Base-by-base conservation (phyloP, 2,888 invertebrate genomes). In the Zygaena filipendulae region DNA sequence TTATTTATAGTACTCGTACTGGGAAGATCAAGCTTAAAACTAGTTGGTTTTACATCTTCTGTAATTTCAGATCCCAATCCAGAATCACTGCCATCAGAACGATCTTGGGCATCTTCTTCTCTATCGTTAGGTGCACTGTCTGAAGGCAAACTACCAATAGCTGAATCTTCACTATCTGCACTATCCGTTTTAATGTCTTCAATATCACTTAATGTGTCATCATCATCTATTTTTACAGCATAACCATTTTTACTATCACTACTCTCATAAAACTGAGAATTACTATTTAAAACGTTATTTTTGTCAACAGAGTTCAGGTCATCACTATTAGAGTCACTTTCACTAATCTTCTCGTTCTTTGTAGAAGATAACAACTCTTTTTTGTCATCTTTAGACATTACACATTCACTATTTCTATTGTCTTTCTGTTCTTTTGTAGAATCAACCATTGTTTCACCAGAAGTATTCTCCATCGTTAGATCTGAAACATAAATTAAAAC, bases 51-150 rank as follows among this genome's bases (percentile, higher is more conserved):
- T 27, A 52, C 35, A 46, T 87, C 87, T 37, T 88, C 87, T 30
- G 81, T 75, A 29, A 87, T 82, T 67, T 92, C 92, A 18, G 87
- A 87, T 3, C 92, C 92, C 14, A 92, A 62, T 0, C 92, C 92
- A 0, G 91, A 92, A 63, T 92, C 92, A 28, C 92, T 92, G 5
- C 91, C 90, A 53, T 92, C 91, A 21, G 90, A 91, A 30, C 90
- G 82, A 37, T 85, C 85, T 49, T 85, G 85, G 16, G 62, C 83
- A 51, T 85, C 85, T 56, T 85, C 85, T 45, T 81, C 83, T 38
- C 70, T 59, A 33, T 84, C 83, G 36, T 59, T 69, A 27, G 59
- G 42, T 23, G 49, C 42, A 52, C 60, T 42, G 32, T 82, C 79
- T 8, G 84, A 69, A 3, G 84, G 84, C 23, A 85, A 56, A 45